Conservation (phyloP, 2,797 vertebrate genomes). For the Myripristis jacobus region DNA sequence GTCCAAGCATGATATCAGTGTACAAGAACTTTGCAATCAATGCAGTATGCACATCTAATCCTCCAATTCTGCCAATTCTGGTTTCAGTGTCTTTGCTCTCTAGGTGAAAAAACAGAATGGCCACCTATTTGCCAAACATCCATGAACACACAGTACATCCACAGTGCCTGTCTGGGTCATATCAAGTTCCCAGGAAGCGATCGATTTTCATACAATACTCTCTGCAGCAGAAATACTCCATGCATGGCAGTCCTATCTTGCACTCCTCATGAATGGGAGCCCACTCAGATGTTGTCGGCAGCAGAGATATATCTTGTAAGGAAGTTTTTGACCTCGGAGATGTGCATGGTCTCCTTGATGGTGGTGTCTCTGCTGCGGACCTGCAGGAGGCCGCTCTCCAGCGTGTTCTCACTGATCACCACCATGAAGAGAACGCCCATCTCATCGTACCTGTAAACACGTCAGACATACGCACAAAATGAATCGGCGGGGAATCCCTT, state of each 20-base stretch:
- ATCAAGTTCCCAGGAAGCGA: too few relatives aligned
- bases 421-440: conserved; percentile 94
- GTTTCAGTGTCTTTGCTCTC: too few relatives aligned
- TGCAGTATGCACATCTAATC: too few relatives aligned
- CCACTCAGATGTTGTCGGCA: conserved; percentile 81
- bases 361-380: conserved; percentile 94
- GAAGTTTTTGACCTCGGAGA: conserved; percentile 91
- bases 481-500: not conserved
- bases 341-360: conserved; percentile 94
- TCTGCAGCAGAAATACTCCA: not conserved
- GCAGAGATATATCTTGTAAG: conserved; percentile 88
- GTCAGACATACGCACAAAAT: not conserved
- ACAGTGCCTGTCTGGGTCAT: not conserved
- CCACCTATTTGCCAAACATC: too few relatives aligned
- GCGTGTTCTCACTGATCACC: conserved; percentile 87
- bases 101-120: too few relatives aligned
- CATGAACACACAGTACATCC: not conserved
- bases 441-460: conserved; percentile 90
- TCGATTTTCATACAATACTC: not conserved
- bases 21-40: too few relatives aligned
- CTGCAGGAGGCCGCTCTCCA: conserved; percentile 92
- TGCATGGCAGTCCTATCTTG: not conserved
- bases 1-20: too few relatives aligned
- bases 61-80: too few relatives aligned
- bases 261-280: not conserved